phyloP scores from a whole-genome alignment of 1,140 invertebrate genomes.

The Neocloeon triangulifer region DNA sequence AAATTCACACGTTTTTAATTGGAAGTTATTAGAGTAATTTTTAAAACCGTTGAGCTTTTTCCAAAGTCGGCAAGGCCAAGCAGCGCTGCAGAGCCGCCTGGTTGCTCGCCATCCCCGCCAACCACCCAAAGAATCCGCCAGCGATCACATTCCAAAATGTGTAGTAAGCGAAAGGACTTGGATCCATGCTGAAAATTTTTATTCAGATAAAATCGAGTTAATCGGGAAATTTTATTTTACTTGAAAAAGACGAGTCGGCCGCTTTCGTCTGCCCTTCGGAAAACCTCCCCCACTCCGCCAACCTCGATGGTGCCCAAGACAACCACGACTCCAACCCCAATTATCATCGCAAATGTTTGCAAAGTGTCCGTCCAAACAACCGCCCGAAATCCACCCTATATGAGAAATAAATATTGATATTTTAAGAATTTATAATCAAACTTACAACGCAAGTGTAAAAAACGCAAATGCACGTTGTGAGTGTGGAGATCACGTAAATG shows the following conservation, averaged over 20 bases:
- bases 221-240: constrained; percentile 11
- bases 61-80: constrained; percentile 40
- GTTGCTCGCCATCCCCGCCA: constrained; percentile 62
- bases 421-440: no score
- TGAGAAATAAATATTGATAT: constrained; percentile 1
- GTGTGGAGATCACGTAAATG: no score
- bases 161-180: constrained; percentile 47
- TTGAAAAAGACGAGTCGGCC: constrained; percentile 11
- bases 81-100: constrained; percentile 76
- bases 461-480: no score
- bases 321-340: constrained; percentile 12
- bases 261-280: background rate
- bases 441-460: no score
- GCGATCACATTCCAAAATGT: constrained; percentile 58
- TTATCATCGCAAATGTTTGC: constrained; percentile 20
- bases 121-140: constrained; percentile 58
- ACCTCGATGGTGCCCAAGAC: constrained; percentile 12
- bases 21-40: background rate
- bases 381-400: constrained; percentile 24
- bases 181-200: constrained; percentile 34
- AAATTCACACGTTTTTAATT: no score
- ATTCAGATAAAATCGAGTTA: no score
- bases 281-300: constrained; percentile 11
- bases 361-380: constrained; percentile 24
- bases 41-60: constrained; percentile 30